Evolutionary conservation across 30 jellyfish, hydroid and myxozoan genomes (phyloP).

Genomic region (Aurelia coerulea): DNA sequence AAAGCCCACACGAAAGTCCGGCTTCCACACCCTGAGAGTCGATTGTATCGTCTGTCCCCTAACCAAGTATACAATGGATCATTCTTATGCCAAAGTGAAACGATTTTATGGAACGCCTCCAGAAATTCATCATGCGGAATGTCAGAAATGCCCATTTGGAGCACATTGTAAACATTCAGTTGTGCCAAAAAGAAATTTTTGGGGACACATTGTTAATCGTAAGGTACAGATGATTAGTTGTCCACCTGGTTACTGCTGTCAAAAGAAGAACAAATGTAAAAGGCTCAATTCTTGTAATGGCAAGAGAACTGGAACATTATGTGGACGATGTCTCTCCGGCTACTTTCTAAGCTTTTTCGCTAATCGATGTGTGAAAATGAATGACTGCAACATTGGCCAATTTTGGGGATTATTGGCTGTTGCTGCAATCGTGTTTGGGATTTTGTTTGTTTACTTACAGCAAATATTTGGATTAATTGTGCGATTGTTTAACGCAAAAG

Average conservation of each 20-base stretch:
- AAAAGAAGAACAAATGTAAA: not conserved
- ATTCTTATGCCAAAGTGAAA: not conserved
- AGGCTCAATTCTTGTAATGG: constrained; percentile 24
- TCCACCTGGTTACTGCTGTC: constrained; percentile 47
- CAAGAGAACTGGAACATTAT: constrained; percentile 19
- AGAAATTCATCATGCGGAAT: not conserved
- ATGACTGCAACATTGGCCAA: not conserved
- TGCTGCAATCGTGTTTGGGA: not conserved
- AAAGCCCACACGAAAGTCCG: not conserved
- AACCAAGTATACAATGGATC: not conserved
- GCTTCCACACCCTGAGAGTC: not conserved
- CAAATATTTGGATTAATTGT: constrained; percentile 2
- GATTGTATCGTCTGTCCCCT: not conserved
- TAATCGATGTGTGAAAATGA: not conserved
- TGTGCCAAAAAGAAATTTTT: constrained; percentile 21
- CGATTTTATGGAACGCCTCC: not conserved
- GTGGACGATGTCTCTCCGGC: constrained; percentile 15
- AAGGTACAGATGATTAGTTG: constrained; percentile 1
- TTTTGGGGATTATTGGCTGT: not conserved
- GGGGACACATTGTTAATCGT: constrained; percentile 11
- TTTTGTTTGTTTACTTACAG: constrained; percentile 5
- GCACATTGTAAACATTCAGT: constrained; percentile 9
- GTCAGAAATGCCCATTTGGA: constrained; percentile 26
- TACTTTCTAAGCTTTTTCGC: constrained; percentile 17
- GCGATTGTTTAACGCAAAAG: not conserved